These are phyloP conservation scores for Pogonocherus hispidulus DNA, from an alignment of 2,888 invertebrate genomes.

Conservation along the genomic window DNA sequence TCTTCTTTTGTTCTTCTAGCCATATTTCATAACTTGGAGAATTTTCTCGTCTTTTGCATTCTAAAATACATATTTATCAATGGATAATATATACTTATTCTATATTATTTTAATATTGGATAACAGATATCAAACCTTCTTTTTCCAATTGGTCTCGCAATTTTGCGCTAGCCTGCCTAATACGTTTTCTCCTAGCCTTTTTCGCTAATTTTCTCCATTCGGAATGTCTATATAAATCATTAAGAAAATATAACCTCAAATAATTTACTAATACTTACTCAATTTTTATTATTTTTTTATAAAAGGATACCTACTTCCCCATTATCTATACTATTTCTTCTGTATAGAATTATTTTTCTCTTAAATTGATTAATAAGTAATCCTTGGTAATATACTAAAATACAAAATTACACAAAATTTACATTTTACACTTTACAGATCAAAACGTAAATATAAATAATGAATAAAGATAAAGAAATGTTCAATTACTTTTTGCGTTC, in stretches of 20 bases:
- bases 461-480: no score
- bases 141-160: constrained; percentile 70
- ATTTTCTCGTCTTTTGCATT: constrained; percentile 62
- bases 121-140: constrained; percentile 62
- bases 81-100: no score
- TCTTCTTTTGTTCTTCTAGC: constrained; percentile 71
- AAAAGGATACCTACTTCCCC: constrained; percentile 69
- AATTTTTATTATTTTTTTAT: constrained; percentile 32
- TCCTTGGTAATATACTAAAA: no score
- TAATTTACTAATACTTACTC: constrained; percentile 38
- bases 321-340: constrained; percentile 43
- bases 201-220: constrained; percentile 83
- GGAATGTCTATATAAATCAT: constrained; percentile 72
- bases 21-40: constrained; percentile 71
- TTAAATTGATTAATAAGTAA: no score
- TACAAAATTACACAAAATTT: no score
- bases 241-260: constrained; percentile 64
- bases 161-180: constrained; percentile 74
- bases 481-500: no score
- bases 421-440: no score
- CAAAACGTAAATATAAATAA: no score
- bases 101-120: no score
- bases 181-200: constrained; percentile 78
- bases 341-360: no score
- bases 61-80: constrained; percentile 56